These are phyloP conservation scores for Plagodis pulveraria DNA, from an alignment of 2,888 invertebrate genomes.

Conservation along the genomic window DNA sequence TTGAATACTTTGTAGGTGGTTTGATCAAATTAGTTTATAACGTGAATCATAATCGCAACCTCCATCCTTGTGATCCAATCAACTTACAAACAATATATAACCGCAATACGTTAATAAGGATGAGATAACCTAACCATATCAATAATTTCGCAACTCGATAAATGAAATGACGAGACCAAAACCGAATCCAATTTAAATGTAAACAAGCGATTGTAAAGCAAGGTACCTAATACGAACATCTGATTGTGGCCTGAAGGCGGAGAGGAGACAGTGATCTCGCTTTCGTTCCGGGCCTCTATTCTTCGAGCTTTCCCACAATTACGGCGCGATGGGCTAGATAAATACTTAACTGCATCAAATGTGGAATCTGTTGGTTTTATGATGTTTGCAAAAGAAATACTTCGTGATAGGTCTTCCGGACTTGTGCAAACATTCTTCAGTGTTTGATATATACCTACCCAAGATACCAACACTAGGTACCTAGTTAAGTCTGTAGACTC, in stretches of 20 bases:
- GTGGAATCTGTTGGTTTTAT: slow-evolving; percentile 18
- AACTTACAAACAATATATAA: too few species aligned
- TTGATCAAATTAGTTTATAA: too few species aligned
- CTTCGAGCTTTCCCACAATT: slow-evolving; percentile 72
- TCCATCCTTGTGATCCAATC: too few species aligned
- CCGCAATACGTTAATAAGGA: too few species aligned
- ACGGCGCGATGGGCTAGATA: slow-evolving; percentile 56
- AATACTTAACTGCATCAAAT: slow-evolving; percentile 25
- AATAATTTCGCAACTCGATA: neutral
- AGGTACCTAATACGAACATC: slow-evolving; percentile 23
- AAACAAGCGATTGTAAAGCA: slow-evolving; percentile 35
- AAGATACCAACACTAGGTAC: too few species aligned
- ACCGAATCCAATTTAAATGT: slow-evolving; percentile 15
- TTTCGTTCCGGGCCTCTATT: slow-evolving; percentile 72
- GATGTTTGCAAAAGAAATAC: neutral
- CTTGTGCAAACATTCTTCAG: slow-evolving; percentile 12
- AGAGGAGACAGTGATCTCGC: slow-evolving; percentile 53
- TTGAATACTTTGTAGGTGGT: too few species aligned
- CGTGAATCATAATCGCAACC: too few species aligned
- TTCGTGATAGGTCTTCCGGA: slow-evolving; percentile 9
- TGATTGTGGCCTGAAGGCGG: slow-evolving; percentile 45
- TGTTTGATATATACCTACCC: too few species aligned
- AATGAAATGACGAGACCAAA: slow-evolving; percentile 3
- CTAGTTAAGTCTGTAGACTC: too few species aligned
- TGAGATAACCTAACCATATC: too few species aligned